Evolutionary conservation across 2,888 invertebrate genomes (phyloP).

Genomic region (Phymatocera aterrima): DNA sequence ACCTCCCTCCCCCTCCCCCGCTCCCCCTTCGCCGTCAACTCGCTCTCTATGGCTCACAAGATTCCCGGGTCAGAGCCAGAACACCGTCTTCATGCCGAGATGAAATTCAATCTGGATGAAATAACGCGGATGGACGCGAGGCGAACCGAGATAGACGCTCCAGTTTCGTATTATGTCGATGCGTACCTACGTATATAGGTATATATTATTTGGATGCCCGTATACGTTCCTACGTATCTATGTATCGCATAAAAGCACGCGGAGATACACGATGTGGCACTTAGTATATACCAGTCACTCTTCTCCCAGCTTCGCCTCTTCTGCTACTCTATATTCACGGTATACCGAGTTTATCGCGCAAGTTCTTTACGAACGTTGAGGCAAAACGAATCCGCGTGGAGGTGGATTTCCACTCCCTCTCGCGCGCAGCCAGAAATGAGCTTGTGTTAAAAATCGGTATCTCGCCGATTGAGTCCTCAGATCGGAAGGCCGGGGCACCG

Average conservation of each 20-base stretch:
- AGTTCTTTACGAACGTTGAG: too few relatives aligned
- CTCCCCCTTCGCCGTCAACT: conserved; percentile 51
- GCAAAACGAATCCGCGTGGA: too few relatives aligned
- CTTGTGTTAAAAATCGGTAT: too few relatives aligned
- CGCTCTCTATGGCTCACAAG: conserved; percentile 6
- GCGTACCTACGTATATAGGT: neutral
- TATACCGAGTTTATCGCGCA: too few relatives aligned
- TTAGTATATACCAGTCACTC: neutral
- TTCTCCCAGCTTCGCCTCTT: neutral
- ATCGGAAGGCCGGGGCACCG: too few relatives aligned
- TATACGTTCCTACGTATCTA: neutral
- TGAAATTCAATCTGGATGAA: conserved; percentile 65
- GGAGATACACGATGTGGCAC: neutral
- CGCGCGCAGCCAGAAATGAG: too few relatives aligned
- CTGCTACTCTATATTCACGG: too few relatives aligned
- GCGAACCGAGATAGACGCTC: neutral
- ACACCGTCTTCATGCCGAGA: conserved; percentile 55
- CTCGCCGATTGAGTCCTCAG: too few relatives aligned
- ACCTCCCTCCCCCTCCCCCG: conserved; percentile 48
- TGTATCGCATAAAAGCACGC: too few relatives aligned
- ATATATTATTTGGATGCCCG: too few relatives aligned
- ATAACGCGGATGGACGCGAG: conserved; percentile 42
- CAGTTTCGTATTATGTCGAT: neutral
- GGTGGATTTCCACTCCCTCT: too few relatives aligned
- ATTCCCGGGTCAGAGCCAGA: conserved; percentile 40